These are phyloP conservation scores for Hyles vespertilio DNA, from an alignment of 1,140 invertebrate species.

Conservation along the genomic window DNA sequence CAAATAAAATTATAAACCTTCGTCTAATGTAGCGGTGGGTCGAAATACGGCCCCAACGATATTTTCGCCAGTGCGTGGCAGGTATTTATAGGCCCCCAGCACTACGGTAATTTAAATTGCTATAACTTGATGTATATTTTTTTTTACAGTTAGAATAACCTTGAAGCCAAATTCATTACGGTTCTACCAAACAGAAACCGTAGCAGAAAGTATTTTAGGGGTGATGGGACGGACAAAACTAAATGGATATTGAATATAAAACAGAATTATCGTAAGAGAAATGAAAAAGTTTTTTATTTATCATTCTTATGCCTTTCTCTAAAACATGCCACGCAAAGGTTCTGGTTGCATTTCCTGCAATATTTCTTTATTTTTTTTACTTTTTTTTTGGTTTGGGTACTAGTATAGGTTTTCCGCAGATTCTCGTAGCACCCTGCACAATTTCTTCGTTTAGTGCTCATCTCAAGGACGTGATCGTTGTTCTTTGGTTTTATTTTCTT, in stretches of 20 bases:
- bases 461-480: slow-evolving; percentile 17
- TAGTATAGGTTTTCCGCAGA: slow-evolving; percentile 20
- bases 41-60: too few species aligned
- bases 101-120: too few species aligned
- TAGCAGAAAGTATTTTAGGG: slow-evolving; percentile 19
- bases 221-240: slow-evolving; percentile 17
- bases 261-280: slow-evolving; percentile 17
- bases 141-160: too few species aligned
- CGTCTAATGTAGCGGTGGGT: too few species aligned
- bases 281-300: slow-evolving; percentile 11
- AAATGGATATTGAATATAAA: slow-evolving; percentile 18
- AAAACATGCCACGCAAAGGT: slow-evolving; percentile 26
- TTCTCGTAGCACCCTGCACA: slow-evolving; percentile 26
- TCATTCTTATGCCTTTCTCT: slow-evolving; percentile 20
- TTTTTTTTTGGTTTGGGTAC: slow-evolving; percentile 22
- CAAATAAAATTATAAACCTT: too few species aligned
- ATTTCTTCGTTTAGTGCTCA: slow-evolving; percentile 23
- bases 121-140: too few species aligned
- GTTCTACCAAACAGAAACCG: neutral
- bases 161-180: too few species aligned
- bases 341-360: slow-evolving; percentile 28
- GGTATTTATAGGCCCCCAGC: too few species aligned
- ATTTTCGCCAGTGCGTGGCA: too few species aligned
- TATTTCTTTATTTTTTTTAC: slow-evolving; percentile 26
- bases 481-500: neutral